phyloP scores from a whole-genome alignment of 2,797 vertebrate species.

The Pseudocheirus occidentalis region DNA sequence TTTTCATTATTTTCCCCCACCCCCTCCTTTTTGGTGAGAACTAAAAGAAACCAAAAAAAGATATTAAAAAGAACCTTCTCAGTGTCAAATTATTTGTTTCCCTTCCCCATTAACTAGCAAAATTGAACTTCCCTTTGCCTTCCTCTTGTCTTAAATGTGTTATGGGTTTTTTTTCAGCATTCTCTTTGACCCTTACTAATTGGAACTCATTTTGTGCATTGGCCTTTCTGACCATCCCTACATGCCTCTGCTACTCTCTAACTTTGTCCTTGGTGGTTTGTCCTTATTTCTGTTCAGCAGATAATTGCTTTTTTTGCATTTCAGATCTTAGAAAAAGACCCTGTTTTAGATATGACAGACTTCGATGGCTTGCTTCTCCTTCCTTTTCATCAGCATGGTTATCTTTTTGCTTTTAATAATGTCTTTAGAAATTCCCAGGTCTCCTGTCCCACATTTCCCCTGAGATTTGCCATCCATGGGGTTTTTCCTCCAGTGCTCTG shows the following conservation, averaged over 20 bases:
- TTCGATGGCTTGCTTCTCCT: constrained; percentile 51
- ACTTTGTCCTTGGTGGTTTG: constrained; percentile 63
- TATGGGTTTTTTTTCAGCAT: constrained; percentile 58
- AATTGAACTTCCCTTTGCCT: not conserved
- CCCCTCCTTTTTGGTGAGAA: not conserved
- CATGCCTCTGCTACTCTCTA: constrained; percentile 53
- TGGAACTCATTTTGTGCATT: constrained; percentile 73
- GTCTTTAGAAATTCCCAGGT: constrained; percentile 49
- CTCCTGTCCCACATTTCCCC: constrained; percentile 26
- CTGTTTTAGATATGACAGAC: constrained; percentile 44
- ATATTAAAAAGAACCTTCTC: constrained; percentile 35
- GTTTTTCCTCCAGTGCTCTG: constrained; percentile 29
- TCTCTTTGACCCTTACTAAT: constrained; percentile 75
- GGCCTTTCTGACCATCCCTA: constrained; percentile 59
- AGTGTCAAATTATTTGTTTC: constrained; percentile 16
- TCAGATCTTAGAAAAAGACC: constrained; percentile 71
- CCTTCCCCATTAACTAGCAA: constrained; percentile 56
- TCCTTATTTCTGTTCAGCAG: constrained; percentile 67
- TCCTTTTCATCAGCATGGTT: constrained; percentile 57
- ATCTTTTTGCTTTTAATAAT: constrained; percentile 50
- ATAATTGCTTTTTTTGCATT: constrained; percentile 79
- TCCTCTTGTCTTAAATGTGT: constrained; percentile 59
- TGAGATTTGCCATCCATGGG: not conserved
- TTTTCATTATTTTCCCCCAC: not conserved
- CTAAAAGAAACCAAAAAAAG: constrained; percentile 67